Base-by-base conservation (phyloP, 2,113 vertebrate genomes). In the Cromileptes altivelis region DNA sequence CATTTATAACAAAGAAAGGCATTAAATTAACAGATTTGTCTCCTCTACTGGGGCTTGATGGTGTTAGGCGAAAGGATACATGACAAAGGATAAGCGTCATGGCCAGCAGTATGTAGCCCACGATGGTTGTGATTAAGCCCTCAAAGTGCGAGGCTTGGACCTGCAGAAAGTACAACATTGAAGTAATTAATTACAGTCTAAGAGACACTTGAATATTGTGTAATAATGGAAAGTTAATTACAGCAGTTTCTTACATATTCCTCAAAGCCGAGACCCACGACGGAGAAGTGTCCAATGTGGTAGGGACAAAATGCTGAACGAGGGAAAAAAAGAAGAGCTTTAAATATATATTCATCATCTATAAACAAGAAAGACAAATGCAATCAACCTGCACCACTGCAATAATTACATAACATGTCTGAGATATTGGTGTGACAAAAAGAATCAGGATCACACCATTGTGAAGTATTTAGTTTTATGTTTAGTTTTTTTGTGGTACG, bases 121-220 rank as follows among this genome's bases (percentile, higher is more conserved):
- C 98, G 47, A 99, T 98, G 23, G 98, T 99, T 78, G 98, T 99
- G 90, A 99, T 98, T 67, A 99, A 95, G 64, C 98, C 98, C 93
- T 99, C 98, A 78, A 99, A 99, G 82, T 99, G 98, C 79, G 98
- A 99, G 65, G 98, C 98, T 91, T 97, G 97, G 47, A 99, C 98
- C 98, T 99, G 85, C 10, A 93, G 61, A 15, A 57, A 80, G 12
- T 3, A 65, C n/a, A 80, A 79, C 69, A 18, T 19, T 56, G 9
- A 45, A 71, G 40, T 1, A 14, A 68, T 47, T 17, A 4, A 40
- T 13, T 7, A 75, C 19, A 12, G 15, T 6, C 61, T 0, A 49
- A 53, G 27, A 45, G 6, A 45, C 8, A 30, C 8, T 30, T 30
- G 30, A 3, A 21, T 5, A n/a, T 4, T 58, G 14, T 1, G 62